Evolutionary conservation across 2,797 vertebrate species (phyloP).

Genomic region (Tolypeutes matacus): DNA sequence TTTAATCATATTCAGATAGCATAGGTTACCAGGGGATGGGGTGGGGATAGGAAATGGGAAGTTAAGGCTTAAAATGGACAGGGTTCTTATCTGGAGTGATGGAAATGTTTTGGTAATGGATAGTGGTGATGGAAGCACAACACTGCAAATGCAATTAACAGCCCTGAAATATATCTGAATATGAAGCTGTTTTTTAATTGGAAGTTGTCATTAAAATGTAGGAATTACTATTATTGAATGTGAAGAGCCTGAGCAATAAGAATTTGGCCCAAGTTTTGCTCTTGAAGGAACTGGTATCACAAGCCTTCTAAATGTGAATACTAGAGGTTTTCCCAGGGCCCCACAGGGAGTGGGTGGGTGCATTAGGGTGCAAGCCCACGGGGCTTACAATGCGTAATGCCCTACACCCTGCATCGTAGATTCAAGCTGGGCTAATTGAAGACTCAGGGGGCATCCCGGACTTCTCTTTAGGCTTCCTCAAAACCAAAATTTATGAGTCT

Average conservation of each 20-base stretch:
- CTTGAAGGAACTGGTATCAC: background rate
- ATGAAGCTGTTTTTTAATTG: background rate
- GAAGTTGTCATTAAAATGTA: background rate
- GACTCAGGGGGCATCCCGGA: background rate
- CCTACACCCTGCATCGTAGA: background rate
- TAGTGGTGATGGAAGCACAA: too few species aligned
- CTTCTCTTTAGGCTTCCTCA: background rate
- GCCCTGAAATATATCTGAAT: too few species aligned
- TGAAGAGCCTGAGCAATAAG: constrained; percentile 13
- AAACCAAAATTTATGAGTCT: constrained; percentile 1
- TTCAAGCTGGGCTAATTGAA: background rate
- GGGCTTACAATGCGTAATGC: background rate
- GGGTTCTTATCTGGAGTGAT: too few species aligned
- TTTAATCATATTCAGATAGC: too few species aligned
- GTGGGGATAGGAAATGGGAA: too few species aligned
- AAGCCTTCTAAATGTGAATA: background rate
- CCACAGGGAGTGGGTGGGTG: background rate
- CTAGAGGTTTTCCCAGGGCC: background rate
- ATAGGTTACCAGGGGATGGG: too few species aligned
- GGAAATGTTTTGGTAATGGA: too few species aligned
- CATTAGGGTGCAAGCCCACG: background rate
- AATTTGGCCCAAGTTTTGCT: background rate
- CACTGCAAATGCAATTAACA: too few species aligned
- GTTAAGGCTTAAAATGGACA: too few species aligned
- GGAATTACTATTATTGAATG: background rate